Evolutionary conservation across 2,113 vertebrate genomes (phyloP).

Genomic region (Perca fluviatilis): DNA sequence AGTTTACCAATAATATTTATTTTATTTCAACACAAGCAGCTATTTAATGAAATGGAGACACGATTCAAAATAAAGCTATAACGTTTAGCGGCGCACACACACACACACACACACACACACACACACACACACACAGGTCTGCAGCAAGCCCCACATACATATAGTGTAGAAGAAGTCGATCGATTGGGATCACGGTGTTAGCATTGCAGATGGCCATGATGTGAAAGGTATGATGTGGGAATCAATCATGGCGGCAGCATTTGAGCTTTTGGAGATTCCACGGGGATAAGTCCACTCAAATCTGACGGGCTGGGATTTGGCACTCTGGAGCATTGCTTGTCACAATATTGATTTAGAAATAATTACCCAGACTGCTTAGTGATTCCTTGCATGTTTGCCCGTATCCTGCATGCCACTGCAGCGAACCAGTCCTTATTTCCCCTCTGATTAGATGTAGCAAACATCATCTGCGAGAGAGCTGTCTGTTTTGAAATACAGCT

Average conservation of each 20-base stretch:
- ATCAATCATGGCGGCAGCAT: slow-evolving; percentile 73
- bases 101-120: background rate
- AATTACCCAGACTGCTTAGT: slow-evolving; percentile 81
- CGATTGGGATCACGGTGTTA: slow-evolving; percentile 72
- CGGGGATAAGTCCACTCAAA: slow-evolving; percentile 66
- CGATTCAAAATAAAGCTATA: slow-evolving; percentile 22
- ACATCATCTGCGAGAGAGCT: slow-evolving; percentile 60
- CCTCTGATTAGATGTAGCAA: slow-evolving; percentile 69
- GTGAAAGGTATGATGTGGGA: slow-evolving; percentile 75
- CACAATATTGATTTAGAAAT: slow-evolving; percentile 85
- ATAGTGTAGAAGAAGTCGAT: slow-evolving; percentile 43
- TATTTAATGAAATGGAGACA: slow-evolving; percentile 9
- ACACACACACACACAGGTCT: background rate
- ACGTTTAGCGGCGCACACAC: background rate
- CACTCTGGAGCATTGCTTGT: slow-evolving; percentile 76
- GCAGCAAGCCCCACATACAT: slow-evolving; percentile 12
- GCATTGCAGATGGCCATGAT: slow-evolving; percentile 70
- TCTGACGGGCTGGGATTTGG: slow-evolving; percentile 73
- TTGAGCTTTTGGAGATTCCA: slow-evolving; percentile 62
- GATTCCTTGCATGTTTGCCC: slow-evolving; percentile 65
- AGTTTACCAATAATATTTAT: slow-evolving; percentile 22
- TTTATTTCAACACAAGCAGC: slow-evolving; percentile 19
- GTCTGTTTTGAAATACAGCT: slow-evolving; percentile 69
- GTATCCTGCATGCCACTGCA: slow-evolving; percentile 48
- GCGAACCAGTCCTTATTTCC: slow-evolving; percentile 39